These are phyloP conservation scores for Phrynosoma blainvillii DNA, from an alignment of 2,113 vertebrate genomes.

Conservation along the genomic window DNA sequence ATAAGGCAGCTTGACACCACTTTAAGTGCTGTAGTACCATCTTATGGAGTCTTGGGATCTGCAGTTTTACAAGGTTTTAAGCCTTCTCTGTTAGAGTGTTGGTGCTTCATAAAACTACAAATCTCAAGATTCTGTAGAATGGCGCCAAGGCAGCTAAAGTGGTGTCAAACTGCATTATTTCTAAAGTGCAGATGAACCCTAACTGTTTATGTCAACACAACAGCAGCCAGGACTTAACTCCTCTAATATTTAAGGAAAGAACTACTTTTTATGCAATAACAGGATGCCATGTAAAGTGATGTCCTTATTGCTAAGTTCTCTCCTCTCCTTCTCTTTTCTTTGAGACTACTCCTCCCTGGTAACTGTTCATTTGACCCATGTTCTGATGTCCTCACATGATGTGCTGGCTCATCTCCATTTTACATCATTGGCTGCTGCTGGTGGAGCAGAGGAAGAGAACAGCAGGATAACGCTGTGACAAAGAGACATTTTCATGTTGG, in stretches of 20 bases:
- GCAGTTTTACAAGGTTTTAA: background rate
- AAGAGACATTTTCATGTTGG: background rate
- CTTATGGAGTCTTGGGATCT: no score
- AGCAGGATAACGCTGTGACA: background rate
- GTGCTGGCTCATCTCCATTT: background rate
- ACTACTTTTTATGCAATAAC: no score
- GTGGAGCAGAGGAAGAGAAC: background rate
- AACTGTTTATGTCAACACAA: no score
- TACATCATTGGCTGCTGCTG: background rate
- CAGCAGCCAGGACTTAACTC: background rate
- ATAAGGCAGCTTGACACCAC: no score
- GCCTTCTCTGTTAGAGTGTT: background rate
- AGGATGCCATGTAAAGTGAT: background rate
- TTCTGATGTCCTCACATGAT: background rate
- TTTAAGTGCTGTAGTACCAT: no score
- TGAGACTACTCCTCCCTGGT: background rate
- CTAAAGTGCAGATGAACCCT: no score
- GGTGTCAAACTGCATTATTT: no score
- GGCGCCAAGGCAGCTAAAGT: no score
- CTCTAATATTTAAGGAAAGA: background rate
- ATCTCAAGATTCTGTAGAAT: no score
- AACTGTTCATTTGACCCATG: background rate
- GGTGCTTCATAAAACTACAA: no score
- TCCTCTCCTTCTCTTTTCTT: no score
- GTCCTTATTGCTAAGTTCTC: background rate